Evolutionary conservation across 2,113 vertebrate genomes (phyloP).

Genomic region (Psilopogon haemacephalus): DNA sequence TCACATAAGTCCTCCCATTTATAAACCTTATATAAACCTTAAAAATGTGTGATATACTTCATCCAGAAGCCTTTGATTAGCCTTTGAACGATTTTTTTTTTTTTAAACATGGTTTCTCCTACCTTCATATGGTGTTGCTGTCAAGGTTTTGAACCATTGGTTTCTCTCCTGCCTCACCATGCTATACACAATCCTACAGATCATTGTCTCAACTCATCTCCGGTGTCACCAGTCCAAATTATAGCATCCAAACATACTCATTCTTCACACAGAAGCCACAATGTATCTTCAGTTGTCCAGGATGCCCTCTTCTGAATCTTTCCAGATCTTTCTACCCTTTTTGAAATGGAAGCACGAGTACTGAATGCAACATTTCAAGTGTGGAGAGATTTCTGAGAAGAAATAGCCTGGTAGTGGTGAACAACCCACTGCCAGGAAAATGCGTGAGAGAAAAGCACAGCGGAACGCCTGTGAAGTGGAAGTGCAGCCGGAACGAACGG

Average conservation of each 20-base stretch:
- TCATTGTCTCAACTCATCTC: background rate
- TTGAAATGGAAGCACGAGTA: background rate
- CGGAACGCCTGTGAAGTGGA: too few relatives aligned
- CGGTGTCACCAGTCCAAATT: background rate
- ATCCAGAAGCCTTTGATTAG: background rate
- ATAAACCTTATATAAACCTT: background rate
- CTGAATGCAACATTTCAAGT: background rate
- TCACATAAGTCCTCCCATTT: background rate
- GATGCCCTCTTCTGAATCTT: background rate
- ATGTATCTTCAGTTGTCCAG: rapidly evolving
- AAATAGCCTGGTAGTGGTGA: too few relatives aligned
- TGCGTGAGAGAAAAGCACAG: too few relatives aligned
- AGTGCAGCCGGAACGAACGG: too few relatives aligned
- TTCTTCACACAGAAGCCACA: background rate
- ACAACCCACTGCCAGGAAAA: too few relatives aligned
- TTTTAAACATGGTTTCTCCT: background rate
- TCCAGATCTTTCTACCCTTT: background rate
- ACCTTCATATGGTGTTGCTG: background rate
- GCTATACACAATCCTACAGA: background rate
- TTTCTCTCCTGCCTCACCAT: background rate
- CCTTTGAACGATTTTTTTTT: background rate
- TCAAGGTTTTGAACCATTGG: background rate
- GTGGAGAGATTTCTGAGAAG: too few relatives aligned
- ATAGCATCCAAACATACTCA: background rate
- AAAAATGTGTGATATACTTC: background rate